Base-by-base conservation (phyloP, 2,888 invertebrate species). In the Teinopalpus imperialis region DNA sequence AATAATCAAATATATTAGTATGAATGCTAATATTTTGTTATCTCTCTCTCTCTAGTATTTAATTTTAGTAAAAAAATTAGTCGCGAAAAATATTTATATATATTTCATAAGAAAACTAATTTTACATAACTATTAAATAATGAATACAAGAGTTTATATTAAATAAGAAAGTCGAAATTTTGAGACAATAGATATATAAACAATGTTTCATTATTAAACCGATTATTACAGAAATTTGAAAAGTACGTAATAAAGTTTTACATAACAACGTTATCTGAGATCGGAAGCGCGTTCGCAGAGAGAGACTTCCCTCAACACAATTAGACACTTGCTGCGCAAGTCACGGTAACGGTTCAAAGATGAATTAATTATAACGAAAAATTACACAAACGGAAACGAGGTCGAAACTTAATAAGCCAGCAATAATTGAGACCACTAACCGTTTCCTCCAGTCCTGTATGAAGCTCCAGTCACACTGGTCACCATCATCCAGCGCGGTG, bases 381-480 rank as follows among this genome's bases (percentile, higher is more conserved):
- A 68, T 66, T 69, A 74, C 63, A 64, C 54, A 58, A 51, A 56
- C 64, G 64, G 53, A 64, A 79, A 70, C 59, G 58, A 62, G 78
- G 74, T 62, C 73, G 67, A 51, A 47, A 47, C 7, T 62, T 63
- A 64, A 69, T 14, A 21, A 29, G 21, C 39, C 31, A 39, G 41
- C 32, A 14, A 30, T 35, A 41, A 32, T 49, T 39, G 43, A 31
- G 43, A 41, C 39, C 18, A 72, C 81, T 69, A 79, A 93, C 93
- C 93, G 90, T 78, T 92, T 90, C 65, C 93, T 89, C 93, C 93
- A 93, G 66, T 92, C 91, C 73, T 93, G 93, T 35, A 93, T 93
- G 69, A 93, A 93, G 66, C 93, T 93, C 93, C 93, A 93, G 69
- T 93, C 93, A 52, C 92, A 92, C 53, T 90, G 90, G 60, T 81